A percentile compares a stretch with the other conserved stretches of the same genome.
Evolutionary conservation across 2,113 vertebrate genomes (phyloP).

Genomic region (Nymphicus hollandicus): DNA sequence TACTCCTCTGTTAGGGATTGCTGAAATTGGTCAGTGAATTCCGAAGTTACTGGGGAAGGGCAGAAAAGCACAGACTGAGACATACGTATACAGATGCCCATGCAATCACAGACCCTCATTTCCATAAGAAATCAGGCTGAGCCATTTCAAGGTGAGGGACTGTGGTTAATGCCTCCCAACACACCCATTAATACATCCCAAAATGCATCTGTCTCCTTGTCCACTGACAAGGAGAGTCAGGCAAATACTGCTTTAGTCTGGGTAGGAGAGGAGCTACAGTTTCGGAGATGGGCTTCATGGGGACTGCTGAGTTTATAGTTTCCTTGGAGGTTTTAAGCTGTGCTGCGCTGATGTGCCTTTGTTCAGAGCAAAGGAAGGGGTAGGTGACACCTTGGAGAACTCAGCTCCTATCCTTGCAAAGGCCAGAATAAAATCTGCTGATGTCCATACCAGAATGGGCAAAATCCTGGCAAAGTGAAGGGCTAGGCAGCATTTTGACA

Average conservation of each 20-base stretch:
- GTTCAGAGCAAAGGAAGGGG: neutral
- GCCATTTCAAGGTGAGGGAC: neutral
- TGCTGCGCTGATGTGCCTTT: neutral
- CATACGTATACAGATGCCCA: neutral
- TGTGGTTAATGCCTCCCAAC: neutral
- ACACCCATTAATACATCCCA: neutral
- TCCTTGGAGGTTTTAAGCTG: neutral
- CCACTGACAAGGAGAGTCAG: neutral
- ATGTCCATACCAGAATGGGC: neutral
- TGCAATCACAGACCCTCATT: neutral
- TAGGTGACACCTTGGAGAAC: neutral
- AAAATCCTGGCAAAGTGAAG: neutral
- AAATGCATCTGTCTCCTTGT: neutral
- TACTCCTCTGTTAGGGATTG: neutral
- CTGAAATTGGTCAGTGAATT: constrained; percentile 13
- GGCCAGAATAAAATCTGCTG: neutral
- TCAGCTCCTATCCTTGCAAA: neutral
- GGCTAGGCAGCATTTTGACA: neutral
- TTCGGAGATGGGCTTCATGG: neutral
- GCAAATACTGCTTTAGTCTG: neutral
- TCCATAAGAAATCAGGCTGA: constrained; percentile 10
- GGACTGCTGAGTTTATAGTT: neutral
- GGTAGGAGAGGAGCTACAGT: neutral
- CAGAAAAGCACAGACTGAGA: neutral
- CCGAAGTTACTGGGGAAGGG: neutral